Base-by-base conservation (phyloP, 2,888 invertebrate species). In the Synergus gifuensis region DNA sequence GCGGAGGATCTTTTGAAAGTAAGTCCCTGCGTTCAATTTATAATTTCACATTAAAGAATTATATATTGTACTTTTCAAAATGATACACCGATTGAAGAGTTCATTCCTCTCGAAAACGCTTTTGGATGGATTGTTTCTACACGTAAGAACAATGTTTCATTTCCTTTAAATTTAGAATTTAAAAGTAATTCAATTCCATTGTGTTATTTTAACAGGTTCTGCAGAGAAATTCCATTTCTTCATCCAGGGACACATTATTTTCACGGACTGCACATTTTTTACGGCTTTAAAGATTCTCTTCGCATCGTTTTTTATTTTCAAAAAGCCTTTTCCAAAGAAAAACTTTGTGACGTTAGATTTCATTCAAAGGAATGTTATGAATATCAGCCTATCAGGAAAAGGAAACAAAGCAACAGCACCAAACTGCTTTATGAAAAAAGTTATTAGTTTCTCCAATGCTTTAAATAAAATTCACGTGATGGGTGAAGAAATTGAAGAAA, bases 51-150 rank as follows among this genome's bases (percentile, higher is more conserved):
- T 62, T 28, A 62, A 3, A 14, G 8, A 62, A 62, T 22, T 62
- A 22, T 14, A 4, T 14, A 18, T 22, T 18, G 18, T 62, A 22
- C 18, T 22, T 62, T 62, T 1, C 14, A 62, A 2, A 2, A 62
- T 28, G 62, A 62, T 28, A 22, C 4, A 9, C 62, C 62, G 1
- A 0, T 63, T n/a, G 4, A 8, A 14, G n/a, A 63, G 0, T 22
- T 63, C 36, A 63, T 9, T n/a, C 0, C 63, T 63, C 63, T 8
- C 2, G 3, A 22, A n/a, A 36, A 63, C 16, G 18, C 63, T n/a
- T 63, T 63, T 63, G 63, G 63, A n/a, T 63, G 63, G 63, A 8
- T 63, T 63, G 63, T 8, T 63, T 63, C 63, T 7, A 36, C 36
- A 4, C 12, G n/a, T 4, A 62, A 62, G 62, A 62, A 62, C 1